Evolutionary conservation across 2,113 vertebrate genomes (phyloP), one percentile per base, ranked within the genome.

Genomic region (Arizona elegans): DNA sequence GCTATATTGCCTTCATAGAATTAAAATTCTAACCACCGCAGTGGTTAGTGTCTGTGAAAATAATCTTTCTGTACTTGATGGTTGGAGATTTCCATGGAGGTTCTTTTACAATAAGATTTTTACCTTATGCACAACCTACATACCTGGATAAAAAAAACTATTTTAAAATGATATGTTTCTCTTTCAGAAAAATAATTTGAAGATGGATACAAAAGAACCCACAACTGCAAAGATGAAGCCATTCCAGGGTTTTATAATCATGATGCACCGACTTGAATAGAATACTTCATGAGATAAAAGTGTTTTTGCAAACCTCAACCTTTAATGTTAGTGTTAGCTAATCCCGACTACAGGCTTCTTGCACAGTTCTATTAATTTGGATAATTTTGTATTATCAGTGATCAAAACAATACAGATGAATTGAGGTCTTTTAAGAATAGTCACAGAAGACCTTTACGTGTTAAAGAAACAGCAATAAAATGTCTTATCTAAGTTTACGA

Each of bases 171-270:
- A 23, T 26, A 23, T 5, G 8, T 12, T 94, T 91, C 95, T 93
- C 53, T 96, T 96, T 59, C 90, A 96, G 95, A 0, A 95, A 56
- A 92, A 91, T 88, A 95, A 50, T 92, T 91, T 97, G 93, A 96
- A 95, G n/a, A 58, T 1, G 9, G 65, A 56, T 91, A 26, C 0
- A 6, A 92, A 96, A 59, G 90, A 97, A 7, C 52, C 65, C 3
- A 91, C 89, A 0, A 92, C 54, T 87, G 75, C 95, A 56, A 94
- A 95, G 86, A 75, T 95, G 88, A 95, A 95, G 5, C 3, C 1
- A 33, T 88, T 54, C 15, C 6, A 10, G 5, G 90, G 19, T 33
- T 52, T 88, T 8, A 4, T 29, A 91, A 75, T n/a, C 86, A 0
- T 17, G 15, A 10, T 92, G 94, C 13, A 86, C 38, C 93, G 93